These are phyloP conservation scores for Turdus rufiventris DNA, from an alignment of 2,113 vertebrate species.

Conservation along the genomic window DNA sequence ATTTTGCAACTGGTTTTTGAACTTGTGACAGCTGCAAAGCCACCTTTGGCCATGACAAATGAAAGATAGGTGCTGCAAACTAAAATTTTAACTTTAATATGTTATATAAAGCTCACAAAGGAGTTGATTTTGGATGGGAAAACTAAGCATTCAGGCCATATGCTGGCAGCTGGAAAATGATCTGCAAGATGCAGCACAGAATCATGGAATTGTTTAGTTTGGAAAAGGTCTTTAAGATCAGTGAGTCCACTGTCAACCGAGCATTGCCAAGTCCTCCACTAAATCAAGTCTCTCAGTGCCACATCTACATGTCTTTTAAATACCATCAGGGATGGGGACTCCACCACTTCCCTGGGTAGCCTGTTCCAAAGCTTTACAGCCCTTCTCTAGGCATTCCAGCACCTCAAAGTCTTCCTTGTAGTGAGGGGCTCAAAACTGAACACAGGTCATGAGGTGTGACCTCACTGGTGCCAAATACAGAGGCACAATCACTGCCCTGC, in stretches of 20 bases:
- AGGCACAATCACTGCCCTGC: background rate
- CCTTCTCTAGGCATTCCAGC: background rate
- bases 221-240: background rate
- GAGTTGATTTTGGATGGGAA: background rate
- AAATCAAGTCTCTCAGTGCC: background rate
- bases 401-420: background rate
- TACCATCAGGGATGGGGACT: background rate
- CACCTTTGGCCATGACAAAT: background rate
- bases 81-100: background rate
- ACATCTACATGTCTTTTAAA: background rate
- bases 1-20: background rate
- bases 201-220: background rate
- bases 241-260: background rate
- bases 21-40: background rate
- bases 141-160: background rate
- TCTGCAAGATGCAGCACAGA: background rate
- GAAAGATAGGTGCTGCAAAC: background rate
- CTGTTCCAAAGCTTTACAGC: background rate
- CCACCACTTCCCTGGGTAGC: background rate
- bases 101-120: background rate
- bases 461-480: rapidly evolving
- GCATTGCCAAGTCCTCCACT: background rate
- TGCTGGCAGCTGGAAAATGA: background rate
- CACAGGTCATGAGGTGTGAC: rapidly evolving
- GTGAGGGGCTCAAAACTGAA: background rate